A percentile compares a stretch with the other conserved stretches of the same genome.
Conservation (phyloP, 1,140 invertebrate species). For the Cotesia chilonis region DNA sequence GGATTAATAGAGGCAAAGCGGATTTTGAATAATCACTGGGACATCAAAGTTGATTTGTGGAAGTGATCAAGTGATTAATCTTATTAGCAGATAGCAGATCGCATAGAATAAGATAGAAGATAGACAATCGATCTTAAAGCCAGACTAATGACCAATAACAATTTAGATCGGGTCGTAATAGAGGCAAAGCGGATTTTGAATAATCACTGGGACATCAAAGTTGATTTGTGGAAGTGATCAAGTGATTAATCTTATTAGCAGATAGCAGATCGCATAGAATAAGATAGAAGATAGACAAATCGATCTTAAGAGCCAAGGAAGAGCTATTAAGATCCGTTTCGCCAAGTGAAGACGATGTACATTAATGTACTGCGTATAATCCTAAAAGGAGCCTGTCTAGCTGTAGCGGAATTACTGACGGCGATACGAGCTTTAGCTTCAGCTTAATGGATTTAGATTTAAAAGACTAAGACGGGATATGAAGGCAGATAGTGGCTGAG, state of each 20-base stretch:
- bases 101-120: neutral
- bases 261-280: neutral
- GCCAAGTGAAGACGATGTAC: neutral
- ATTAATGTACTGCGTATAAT: no score
- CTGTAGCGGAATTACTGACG: no score
- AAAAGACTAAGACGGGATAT: neutral
- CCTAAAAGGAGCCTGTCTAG: no score
- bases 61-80: neutral
- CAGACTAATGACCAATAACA: no score
- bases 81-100: no score
- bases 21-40: no score
- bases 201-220: neutral
- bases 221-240: neutral
- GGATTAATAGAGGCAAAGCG: no score
- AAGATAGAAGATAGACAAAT: neutral
- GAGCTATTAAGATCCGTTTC: slow-evolving; percentile 11
- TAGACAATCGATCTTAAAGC: no score
- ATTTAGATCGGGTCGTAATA: no score
- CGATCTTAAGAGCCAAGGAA: neutral
- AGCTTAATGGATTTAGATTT: neutral
- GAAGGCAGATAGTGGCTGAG: neutral
- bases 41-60: neutral
- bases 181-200: no score
- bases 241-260: neutral
- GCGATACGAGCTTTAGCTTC: neutral